Evolutionary conservation across 1,140 invertebrate genomes (phyloP), one percentile per base, ranked within the genome.

Genomic region (Drosophila orena): DNA sequence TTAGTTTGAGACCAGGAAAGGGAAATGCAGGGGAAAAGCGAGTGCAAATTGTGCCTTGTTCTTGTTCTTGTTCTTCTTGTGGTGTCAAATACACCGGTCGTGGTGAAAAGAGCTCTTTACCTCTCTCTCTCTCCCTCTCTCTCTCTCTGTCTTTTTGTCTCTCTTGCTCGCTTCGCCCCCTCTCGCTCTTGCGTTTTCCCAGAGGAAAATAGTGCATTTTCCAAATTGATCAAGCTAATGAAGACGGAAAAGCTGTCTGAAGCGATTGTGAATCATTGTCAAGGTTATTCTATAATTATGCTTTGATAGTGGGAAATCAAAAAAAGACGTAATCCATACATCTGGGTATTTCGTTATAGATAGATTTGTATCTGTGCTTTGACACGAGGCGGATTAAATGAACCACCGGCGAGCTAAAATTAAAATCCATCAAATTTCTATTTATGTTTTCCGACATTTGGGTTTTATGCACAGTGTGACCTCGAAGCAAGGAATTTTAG

Each of bases 221-320:
- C 24, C 47, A 11, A 37, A 65, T 42, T 37, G 64, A 68, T 65
- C 60, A 22, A 22, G 37, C 46, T 68, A 68, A 68, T 68, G 20
- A 68, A 65, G 59, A 65, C 22, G 12, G 37, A 65, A 65, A 61
- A 68, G 46, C 64, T 49, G 46, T 65, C 59, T 49, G 44, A 37
- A 37, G 24, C 43, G 24, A 7, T 34, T 42, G n/a, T n/a, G 24
- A 64, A 74, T 50, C 69, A 75, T 54, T 64, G 57, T 57, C 68
- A 75, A 73, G 69, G 72, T 64, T 73, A 64, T 64, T 73, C 69
- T 75, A 75, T 73, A 64, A 75, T 75, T 73, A 75, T 40, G 52
- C 15, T 24, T 64, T 46, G 59, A 64, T 75, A 74, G 55, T 64
- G 46, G 30, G 24, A 61, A 61, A 42, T 72, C 57, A 43, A 55